phyloP scores from a whole-genome alignment of 2,113 vertebrate species.

The Mixornis gularis region DNA sequence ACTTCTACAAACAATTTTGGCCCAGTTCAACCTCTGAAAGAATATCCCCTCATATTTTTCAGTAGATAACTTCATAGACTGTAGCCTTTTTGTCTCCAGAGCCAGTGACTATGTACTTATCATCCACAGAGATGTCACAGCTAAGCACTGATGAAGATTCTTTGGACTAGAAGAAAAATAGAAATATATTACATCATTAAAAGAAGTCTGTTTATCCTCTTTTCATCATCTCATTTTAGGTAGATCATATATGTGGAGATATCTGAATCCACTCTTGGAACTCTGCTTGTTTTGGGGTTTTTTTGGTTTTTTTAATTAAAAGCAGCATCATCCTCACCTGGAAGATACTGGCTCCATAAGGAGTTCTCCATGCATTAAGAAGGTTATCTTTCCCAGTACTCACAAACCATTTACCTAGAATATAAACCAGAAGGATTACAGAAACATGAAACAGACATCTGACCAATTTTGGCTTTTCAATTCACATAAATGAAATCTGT shows the following conservation, averaged over 20 bases:
- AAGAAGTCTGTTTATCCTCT: background rate
- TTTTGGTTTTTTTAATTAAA: background rate
- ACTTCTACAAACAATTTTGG: conserved; percentile 77
- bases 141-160: conserved; percentile 84
- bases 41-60: conserved; percentile 68
- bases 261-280: background rate
- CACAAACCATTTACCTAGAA: conserved; percentile 83
- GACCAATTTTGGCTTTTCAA: background rate
- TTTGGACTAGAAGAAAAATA: conserved; percentile 77
- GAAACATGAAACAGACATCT: background rate
- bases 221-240: background rate
- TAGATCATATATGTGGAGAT: background rate
- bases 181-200: conserved; percentile 16
- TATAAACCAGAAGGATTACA: background rate
- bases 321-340: conserved; percentile 77
- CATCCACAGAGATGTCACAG: conserved; percentile 86
- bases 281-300: too few species aligned
- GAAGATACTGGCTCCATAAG: conserved; percentile 98
- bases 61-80: conserved; percentile 87
- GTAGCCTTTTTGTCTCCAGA: conserved; percentile 86
- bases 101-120: conserved; percentile 85
- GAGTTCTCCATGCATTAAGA: conserved; percentile 97
- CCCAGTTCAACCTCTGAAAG: conserved; percentile 71
- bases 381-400: conserved; percentile 95
- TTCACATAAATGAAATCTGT: background rate